These are phyloP conservation scores for Drosophila pandora DNA, from an alignment of 1,140 invertebrate species.

Conservation along the genomic window DNA sequence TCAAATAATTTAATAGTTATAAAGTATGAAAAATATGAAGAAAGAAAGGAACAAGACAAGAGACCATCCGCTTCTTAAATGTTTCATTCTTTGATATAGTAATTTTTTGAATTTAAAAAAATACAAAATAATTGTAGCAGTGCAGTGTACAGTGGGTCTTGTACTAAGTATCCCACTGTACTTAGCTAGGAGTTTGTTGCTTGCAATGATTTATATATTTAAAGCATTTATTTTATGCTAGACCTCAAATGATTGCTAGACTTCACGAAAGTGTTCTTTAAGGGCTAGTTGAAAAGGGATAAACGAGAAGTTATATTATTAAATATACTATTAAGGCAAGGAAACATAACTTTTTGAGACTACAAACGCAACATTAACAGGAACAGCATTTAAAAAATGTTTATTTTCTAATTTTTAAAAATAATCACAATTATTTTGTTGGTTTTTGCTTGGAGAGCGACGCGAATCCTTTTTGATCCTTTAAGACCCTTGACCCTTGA, in stretches of 20 bases:
- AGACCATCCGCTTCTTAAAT: constrained; percentile 30
- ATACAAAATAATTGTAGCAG: not conserved
- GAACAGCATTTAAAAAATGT: constrained; percentile 81
- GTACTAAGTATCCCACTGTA: constrained; percentile 7
- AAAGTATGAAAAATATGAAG: constrained; percentile 11
- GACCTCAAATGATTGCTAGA: constrained; percentile 51
- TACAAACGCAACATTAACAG: constrained; percentile 82
- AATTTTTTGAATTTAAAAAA: constrained; percentile 16
- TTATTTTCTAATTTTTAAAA: constrained; percentile 71
- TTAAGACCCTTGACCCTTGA: no score
- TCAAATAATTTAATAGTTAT: constrained; percentile 66
- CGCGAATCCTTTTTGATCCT: constrained; percentile 10
- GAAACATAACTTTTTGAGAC: constrained; percentile 76
- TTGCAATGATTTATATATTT: constrained; percentile 40
- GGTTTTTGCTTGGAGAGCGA: constrained; percentile 40
- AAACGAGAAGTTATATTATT: constrained; percentile 8
- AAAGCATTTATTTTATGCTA: constrained; percentile 47
- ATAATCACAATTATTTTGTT: constrained; percentile 48
- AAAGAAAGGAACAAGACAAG: constrained; percentile 14
- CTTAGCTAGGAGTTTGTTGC: constrained; percentile 22
- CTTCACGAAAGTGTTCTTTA: constrained; percentile 45
- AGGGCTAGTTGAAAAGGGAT: constrained; percentile 28
- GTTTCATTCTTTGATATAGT: constrained; percentile 19
- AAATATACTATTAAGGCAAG: constrained; percentile 34
- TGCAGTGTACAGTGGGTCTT: not conserved